Base-by-base conservation (phyloP, 2,113 vertebrate genomes). In the Myiagra hebetior region DNA sequence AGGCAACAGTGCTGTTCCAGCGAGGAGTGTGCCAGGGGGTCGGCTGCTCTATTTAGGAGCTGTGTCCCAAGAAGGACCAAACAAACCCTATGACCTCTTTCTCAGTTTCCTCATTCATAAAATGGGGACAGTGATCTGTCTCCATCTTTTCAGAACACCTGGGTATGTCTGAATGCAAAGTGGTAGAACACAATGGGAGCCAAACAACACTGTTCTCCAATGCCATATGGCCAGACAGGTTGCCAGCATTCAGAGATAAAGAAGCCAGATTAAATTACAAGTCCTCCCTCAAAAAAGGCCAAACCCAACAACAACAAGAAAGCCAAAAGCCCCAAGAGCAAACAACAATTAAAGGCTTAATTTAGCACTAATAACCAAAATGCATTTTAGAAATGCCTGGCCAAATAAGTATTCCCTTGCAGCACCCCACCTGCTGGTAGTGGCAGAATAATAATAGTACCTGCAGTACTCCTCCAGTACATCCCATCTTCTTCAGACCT, bases 51-150 rank as follows among this genome's bases (percentile, higher is more conserved):
- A 1, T 44, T 74, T 62, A 67, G 85, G 82, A 83, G 31, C 67
- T 55, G 4, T 0, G 0, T 79, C 81, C 62, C 46, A 62, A 37
- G 55, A 64, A 83, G 42, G n/a, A 53, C 50, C 6, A 46, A 76
- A 82, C 26, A 72, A 89, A 55, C 24, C 46, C 46, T 23, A 7
- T 41, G 56, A 64, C n/a, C 57, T 60, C 59, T 20, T 57, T 86
- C 79, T 88, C 67, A 33, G 31, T 85, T 93, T 86, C 23, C 85
- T 86, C 93, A 95, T 96, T 97, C 86, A 91, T 86, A 53, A 88
- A 83, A 65, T 13, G 4, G 46, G 50, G 76, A 92, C 39, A 92
- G 8, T 35, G 46, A 63, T 77, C 85, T 83, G 47, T 47, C 78
- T 93, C 28, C 4, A 6, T 42, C 68, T 84, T 84, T 93, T 60